Base-by-base conservation (phyloP, 2,888 invertebrate genomes). In the Diarsia rubi region DNA sequence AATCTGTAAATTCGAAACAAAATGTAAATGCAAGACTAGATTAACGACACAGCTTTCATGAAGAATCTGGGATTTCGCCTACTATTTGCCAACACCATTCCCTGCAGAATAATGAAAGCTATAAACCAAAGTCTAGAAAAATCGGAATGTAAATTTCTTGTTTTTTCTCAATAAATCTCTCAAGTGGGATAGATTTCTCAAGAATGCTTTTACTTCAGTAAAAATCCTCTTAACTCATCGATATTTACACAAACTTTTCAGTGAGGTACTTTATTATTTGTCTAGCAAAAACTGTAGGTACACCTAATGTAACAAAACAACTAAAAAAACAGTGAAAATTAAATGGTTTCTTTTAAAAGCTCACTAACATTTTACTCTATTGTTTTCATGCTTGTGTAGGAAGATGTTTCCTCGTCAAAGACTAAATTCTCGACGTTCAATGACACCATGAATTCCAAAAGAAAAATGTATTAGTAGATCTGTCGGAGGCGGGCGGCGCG, bases 361-460 rank as follows among this genome's bases (percentile, higher is more conserved):
- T 69, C 66, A 69, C 54, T 66, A 63, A 59, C 57, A 65, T 74
- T 45, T 65, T 62, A 64, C 59, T 73, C 75, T 71, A 64, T 78
- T 85, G 81, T 85, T 75, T 69, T 72, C 71, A 57, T 69, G 59
- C 27, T 69, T 37, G 77, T 79, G 85, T 84, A 81, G 78, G 83
- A 72, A 45, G 73, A 79, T 70, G 66, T 82, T 81, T 79, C 83
- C 67, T 75, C 78, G 75, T 66, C 78, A 78, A 80, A 77, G 42
- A 77, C 80, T 73, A 83, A 81, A 81, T 82, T 83, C 71, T 80
- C 62, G 27, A 82, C 86, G 86, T 86, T 83, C 85, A 86, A 78
- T 88, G 86, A 88, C 88, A 87, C 83, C 75, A 81, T 83, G 73
- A 78, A 83, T 80, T 82, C 79, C 81, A 78, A 83, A 84, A 87